A percentile compares a stretch with the other conserved stretches of the same genome.
Conservation (phyloP, 2,113 vertebrate genomes). For the Oriolus oriolus region DNA sequence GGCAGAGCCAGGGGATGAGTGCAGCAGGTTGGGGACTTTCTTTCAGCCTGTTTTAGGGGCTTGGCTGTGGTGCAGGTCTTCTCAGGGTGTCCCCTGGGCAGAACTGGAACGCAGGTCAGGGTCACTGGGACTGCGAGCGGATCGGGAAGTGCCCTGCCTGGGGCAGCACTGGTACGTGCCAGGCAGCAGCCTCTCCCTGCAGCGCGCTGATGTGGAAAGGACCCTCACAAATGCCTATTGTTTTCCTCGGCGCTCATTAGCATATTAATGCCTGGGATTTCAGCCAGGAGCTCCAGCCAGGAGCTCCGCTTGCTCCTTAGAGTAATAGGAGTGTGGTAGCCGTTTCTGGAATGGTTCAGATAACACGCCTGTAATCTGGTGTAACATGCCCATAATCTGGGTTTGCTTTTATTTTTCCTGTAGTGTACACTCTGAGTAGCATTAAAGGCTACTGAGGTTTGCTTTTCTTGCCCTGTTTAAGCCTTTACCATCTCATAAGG, state of each 20-base stretch:
- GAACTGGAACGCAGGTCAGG: background rate
- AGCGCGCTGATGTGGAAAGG: background rate
- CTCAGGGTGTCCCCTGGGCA: background rate
- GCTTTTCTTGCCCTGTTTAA: background rate
- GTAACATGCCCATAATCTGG: background rate
- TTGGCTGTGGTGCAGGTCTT: background rate
- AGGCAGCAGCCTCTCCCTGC: background rate
- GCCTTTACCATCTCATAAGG: background rate
- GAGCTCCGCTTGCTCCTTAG: background rate
- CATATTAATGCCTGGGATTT: background rate
- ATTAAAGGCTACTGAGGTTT: background rate
- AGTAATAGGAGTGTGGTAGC: background rate
- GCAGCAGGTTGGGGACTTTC: background rate
- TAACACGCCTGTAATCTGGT: background rate
- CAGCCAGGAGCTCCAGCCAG: conserved; percentile 5
- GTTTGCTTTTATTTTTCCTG: background rate
- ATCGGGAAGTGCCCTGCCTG: background rate
- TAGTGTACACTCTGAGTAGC: background rate
- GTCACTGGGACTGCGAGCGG: background rate
- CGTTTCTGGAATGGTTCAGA: background rate
- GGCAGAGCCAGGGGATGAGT: background rate
- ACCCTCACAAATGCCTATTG: conserved; percentile 24
- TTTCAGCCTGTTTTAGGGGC: background rate
- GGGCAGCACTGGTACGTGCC: conserved; percentile 3
- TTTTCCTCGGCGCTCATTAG: conserved; percentile 27